These are phyloP conservation scores for Thecocarcelia acutangulata DNA, from an alignment of 2,888 invertebrate species.

Conservation along the genomic window DNA sequence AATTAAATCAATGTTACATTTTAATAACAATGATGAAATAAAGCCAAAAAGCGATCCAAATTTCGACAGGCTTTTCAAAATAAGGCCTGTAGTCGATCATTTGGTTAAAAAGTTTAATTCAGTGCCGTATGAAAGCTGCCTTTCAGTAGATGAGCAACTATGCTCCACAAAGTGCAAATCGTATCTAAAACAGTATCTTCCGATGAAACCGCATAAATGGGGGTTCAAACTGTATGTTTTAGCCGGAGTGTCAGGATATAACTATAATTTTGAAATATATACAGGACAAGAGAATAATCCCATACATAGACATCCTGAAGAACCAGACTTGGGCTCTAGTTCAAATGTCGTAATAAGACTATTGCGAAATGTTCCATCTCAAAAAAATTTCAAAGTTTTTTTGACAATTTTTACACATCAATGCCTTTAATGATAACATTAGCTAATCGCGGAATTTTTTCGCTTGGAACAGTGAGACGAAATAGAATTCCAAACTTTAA, in stretches of 20 bases:
- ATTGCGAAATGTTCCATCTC: too few relatives aligned
- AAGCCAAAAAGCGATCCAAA: conserved; percentile 16
- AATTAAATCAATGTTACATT: too few relatives aligned
- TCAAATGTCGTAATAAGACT: too few relatives aligned
- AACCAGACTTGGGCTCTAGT: conserved; percentile 1
- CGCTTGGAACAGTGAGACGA: conserved; percentile 20
- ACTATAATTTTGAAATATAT: conserved; percentile 17
- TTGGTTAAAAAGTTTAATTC: conserved; percentile 29
- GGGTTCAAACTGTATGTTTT: too few relatives aligned
- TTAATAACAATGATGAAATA: conserved; percentile 25
- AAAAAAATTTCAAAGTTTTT: background rate
- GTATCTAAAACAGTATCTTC: conserved; percentile 5
- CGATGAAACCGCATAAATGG: too few relatives aligned
- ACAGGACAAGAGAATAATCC: conserved; percentile 6
- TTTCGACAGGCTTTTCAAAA: conserved; percentile 27
- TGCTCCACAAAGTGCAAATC: conserved; percentile 48
- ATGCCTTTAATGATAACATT: background rate
- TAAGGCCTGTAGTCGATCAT: conserved; percentile 16
- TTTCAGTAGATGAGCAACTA: conserved; percentile 41
- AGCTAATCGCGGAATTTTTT: conserved; percentile 1
- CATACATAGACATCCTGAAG: too few relatives aligned
- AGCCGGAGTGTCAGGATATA: too few relatives aligned
- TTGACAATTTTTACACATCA: conserved; percentile 32
- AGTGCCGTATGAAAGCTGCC: conserved; percentile 26
- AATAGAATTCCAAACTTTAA: conserved; percentile 2